These are phyloP conservation scores for Alcedo quadribrachys DNA, from an alignment of 2,797 vertebrate species.

Conservation along the genomic window DNA sequence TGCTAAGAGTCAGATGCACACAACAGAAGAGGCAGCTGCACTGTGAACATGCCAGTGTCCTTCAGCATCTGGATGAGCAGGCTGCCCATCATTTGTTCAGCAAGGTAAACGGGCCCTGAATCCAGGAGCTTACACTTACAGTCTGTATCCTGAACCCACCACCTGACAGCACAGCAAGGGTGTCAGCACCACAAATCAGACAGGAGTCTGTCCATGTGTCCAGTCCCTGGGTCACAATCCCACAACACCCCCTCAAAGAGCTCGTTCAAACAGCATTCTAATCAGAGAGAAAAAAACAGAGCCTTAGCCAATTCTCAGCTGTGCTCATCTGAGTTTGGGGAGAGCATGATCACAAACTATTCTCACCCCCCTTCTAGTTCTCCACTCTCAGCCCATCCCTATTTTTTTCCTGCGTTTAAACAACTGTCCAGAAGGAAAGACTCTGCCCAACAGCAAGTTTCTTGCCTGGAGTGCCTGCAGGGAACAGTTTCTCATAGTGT, in stretches of 20 bases:
- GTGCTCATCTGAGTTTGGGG: not conserved
- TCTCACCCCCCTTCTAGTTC: not conserved
- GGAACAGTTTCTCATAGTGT: not conserved
- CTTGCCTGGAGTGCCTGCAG: not conserved
- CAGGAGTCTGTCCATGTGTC: not conserved
- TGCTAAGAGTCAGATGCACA: not conserved
- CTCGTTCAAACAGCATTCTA: not conserved
- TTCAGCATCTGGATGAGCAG: not conserved
- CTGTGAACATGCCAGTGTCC: not conserved
- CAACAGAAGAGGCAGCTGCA: not conserved
- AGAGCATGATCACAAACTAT: rapidly evolving
- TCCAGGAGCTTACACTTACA: not conserved
- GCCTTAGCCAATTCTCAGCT: not conserved
- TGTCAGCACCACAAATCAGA: not conserved
- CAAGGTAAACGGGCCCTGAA: not conserved
- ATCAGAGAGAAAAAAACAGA: not conserved
- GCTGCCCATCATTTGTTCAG: not conserved
- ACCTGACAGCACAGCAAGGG: not conserved
- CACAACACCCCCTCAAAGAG: not conserved
- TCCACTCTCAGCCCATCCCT: not conserved
- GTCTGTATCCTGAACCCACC: not conserved
- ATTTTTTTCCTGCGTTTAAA: not conserved
- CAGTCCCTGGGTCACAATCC: not conserved
- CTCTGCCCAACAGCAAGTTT: not conserved
- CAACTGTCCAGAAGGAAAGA: not conserved